A percentile compares a stretch with the other conserved stretches of the same genome.
Evolutionary conservation across 2,113 vertebrate species (phyloP).

Genomic region (Anolis sagrei): DNA sequence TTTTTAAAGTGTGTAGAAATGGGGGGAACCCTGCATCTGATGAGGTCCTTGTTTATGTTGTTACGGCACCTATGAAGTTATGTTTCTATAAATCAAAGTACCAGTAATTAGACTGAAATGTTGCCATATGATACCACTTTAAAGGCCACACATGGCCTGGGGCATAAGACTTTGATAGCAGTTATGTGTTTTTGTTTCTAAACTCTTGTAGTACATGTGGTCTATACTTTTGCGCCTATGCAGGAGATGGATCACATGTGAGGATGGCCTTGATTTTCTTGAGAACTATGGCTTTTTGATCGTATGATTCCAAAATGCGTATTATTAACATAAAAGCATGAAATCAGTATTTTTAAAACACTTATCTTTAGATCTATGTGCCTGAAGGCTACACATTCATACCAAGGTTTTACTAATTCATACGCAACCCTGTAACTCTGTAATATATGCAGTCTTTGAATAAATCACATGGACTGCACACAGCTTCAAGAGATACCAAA

Average conservation of each 20-base stretch:
- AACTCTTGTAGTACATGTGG: not conserved
- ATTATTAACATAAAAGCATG: constrained; percentile 2
- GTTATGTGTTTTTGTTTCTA: not conserved
- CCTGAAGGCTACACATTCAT: constrained; percentile 22
- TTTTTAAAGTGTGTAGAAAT: no score
- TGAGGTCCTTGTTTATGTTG: no score
- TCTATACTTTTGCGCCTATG: not conserved
- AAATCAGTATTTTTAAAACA: not conserved
- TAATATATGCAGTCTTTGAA: not conserved
- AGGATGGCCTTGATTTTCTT: not conserved
- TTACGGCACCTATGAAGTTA: no score
- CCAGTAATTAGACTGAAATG: no score
- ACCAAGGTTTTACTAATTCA: not conserved
- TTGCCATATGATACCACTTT: not conserved
- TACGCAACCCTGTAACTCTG: not conserved
- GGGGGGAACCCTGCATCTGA: no score
- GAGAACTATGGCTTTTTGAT: not conserved
- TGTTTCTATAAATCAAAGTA: no score
- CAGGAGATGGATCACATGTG: not conserved
- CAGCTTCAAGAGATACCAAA: not conserved
- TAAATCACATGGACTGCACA: constrained; percentile 11
- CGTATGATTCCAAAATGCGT: not conserved
- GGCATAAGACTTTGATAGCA: not conserved
- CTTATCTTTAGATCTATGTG: constrained; percentile 32
- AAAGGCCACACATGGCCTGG: not conserved